phyloP scores from a whole-genome alignment of 2,888 invertebrate species.

The Drosophila emarginata region DNA sequence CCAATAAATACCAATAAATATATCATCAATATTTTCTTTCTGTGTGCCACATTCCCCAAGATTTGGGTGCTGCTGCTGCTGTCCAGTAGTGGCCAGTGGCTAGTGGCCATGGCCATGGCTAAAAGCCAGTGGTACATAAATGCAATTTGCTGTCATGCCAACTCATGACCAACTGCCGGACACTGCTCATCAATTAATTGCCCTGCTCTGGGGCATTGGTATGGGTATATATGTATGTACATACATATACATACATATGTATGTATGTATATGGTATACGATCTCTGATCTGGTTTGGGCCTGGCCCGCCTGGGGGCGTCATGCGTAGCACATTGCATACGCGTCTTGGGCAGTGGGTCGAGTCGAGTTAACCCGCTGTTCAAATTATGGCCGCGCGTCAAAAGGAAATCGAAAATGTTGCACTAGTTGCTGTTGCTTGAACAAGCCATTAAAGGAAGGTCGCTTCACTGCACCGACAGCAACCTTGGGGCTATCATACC shows the following conservation, averaged over 20 bases:
- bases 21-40: slow-evolving; percentile 56
- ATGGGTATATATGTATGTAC: neutral
- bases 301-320: slow-evolving; percentile 38
- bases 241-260: too few relatives aligned
- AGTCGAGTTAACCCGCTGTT: slow-evolving; percentile 46
- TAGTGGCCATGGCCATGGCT: slow-evolving; percentile 38
- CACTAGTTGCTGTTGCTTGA: slow-evolving; percentile 50
- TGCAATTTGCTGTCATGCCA: slow-evolving; percentile 55
- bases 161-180: slow-evolving; percentile 63
- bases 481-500: slow-evolving; percentile 55
- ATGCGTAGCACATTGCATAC: slow-evolving; percentile 26
- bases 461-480: slow-evolving; percentile 55
- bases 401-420: slow-evolving; percentile 67
- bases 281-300: slow-evolving; percentile 46
- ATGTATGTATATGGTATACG: neutral
- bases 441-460: slow-evolving; percentile 69
- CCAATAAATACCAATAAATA: slow-evolving; percentile 72
- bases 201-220: slow-evolving; percentile 24
- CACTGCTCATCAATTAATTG: slow-evolving; percentile 75
- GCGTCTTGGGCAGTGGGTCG: slow-evolving; percentile 55
- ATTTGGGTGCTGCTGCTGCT: slow-evolving; percentile 15
- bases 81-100: slow-evolving; percentile 42
- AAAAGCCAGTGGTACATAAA: slow-evolving; percentile 45
- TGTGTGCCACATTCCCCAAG: slow-evolving; percentile 47
- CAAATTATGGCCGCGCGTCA: slow-evolving; percentile 52